Evolutionary conservation across 2,797 vertebrate species (phyloP), one percentile per base, ranked within the genome.

Genomic region (Muscicapa striata): DNA sequence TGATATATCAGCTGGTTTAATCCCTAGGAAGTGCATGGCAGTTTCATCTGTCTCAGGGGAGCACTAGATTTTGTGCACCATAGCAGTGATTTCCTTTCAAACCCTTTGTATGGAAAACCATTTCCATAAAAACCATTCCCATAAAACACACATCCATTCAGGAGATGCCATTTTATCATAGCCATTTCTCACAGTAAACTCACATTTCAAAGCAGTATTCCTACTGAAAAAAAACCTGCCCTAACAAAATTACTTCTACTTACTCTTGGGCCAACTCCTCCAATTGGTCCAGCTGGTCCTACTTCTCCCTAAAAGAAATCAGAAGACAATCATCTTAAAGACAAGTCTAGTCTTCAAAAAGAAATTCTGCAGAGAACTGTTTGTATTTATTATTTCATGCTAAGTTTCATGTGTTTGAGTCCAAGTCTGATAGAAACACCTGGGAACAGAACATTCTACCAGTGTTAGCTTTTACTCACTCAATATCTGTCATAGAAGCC

Each of bases 281-380:
- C 99, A 92, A 97, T 94, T 82, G 98, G 98, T 96, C 99, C 99
- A 48, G 97, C 52, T 78, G 98, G 98, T 97, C 99, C 99, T 97
- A 99, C 98, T 93, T 99, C 99, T 85, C 99, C 99, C 99, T 99
- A 97, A 87, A 97, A 97, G 92, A 97, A 78, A 97, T 55, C 46
- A 94, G 18, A 77, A 77, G 78, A 87, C 38, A 75, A 10, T 73
- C n/a, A 64, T 7, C 36, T 87, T 57, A n/a, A 87, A n/a, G 21
- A 7, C 34, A 64, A 68, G 5, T 24, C 11, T 72, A 80, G 22
- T 43, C 85, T 91, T 32, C 38, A 66, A 46, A 51, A 67, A 83
- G 3, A 57, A 89, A 78, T 27, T 29, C 52, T 83, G 29, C 23
- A 64, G 30, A 51, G 38, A 84, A 66, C 29, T 23, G 3, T 40